Conservation (phyloP, 1,140 invertebrate species). For the Pemphigus obesinymphae region DNA sequence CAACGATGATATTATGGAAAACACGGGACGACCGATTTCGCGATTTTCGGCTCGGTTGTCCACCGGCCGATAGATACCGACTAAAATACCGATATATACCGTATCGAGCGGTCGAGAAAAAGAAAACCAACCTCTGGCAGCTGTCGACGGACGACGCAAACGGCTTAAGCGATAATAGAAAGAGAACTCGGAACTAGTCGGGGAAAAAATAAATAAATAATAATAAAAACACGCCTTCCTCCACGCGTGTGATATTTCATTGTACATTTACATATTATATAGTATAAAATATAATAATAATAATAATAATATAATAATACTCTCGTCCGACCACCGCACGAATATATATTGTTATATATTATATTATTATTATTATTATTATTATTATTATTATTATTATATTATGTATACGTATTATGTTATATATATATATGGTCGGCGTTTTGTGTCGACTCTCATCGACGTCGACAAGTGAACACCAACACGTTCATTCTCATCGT, state of each 20-base stretch:
- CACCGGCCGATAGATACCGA: too few species aligned
- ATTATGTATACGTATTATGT: too few species aligned
- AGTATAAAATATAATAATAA: too few species aligned
- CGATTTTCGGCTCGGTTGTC: too few species aligned
- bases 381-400: too few species aligned
- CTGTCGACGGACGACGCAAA: too few species aligned
- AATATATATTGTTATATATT: background rate
- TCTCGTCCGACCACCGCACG: conserved; percentile 5
- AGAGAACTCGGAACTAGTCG: conserved; percentile 37
- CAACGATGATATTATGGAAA: too few species aligned
- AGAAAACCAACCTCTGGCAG: background rate
- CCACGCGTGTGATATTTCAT: background rate
- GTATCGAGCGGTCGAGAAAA: background rate
- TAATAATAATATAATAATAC: too few species aligned
- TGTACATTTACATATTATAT: background rate
- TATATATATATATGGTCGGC: background rate
- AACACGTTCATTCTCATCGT: too few species aligned
- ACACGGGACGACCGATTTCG: too few species aligned
- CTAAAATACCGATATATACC: too few species aligned
- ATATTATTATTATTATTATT: background rate
- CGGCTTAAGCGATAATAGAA: conserved; percentile 11
- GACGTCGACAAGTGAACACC: conserved; percentile 23
- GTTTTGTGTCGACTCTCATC: background rate
- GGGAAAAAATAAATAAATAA: background rate
- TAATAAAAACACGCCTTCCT: conserved; percentile 21